Evolutionary conservation across 1,140 invertebrate species (phyloP), one percentile per base, ranked within the genome.

Genomic region (Notospermus geniculatus): DNA sequence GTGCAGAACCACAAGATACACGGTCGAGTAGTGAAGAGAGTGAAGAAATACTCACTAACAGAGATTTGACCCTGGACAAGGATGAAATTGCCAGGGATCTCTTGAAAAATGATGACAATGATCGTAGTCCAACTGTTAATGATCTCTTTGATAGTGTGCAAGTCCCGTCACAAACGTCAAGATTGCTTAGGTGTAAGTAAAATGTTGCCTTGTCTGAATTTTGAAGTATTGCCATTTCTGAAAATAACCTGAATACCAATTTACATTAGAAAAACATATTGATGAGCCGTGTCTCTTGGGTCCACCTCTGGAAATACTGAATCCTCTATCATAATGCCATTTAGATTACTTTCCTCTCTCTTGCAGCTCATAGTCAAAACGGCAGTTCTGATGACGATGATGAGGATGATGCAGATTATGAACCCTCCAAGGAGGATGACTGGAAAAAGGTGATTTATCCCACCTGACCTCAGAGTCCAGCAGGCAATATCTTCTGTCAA

Each of bases 351-450:
- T 41, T 67, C 62, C 56, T 41, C 28, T 65, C 76, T 75, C 62
- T 76, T 80, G 77, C 82, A 73, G 85, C 77, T n/a, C 70, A 69
- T 29, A 76, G 74, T 57, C 75, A 75, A 56, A 64, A 67, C 28
- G 71, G 71, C 5, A 75, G 70, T 72, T 72, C 69, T 52, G 75
- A 75, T 53, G 85, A 87, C 85, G 64, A 87, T 83, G 77, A 81
- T 28, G 87, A 88, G 70, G 89, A 82, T 36, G 80, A 82, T 60
- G 75, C 80, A 46, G 81, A 84, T 71, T 72, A 72, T 68, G 62
- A 69, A 30, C 74, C 72, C 22, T 60, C 67, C 43, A 68, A 71
- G 50, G 78, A 78, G 59, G 80, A 83, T 63, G 81, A 83, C 59
- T 82, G 82, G 81, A 83, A 83, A 68, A 84, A 84, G 73, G 83